Base-by-base conservation (phyloP, 2,797 vertebrate genomes). In the Acanthornis magna region DNA sequence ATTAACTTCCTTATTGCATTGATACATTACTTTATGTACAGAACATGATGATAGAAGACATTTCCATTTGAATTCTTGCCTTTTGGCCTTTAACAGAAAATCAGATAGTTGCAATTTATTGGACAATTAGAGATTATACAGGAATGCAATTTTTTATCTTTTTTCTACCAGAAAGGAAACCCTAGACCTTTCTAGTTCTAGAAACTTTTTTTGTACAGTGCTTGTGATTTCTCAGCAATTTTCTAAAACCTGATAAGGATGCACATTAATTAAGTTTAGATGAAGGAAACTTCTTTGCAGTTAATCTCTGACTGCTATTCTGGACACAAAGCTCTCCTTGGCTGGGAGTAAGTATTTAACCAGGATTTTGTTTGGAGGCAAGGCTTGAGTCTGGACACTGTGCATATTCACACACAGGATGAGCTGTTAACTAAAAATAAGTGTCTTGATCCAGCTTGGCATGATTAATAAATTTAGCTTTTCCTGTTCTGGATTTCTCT, bases 71-170 rank as follows among this genome's bases (percentile, higher is more conserved):
- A 95, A 93, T 96, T 85, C 82, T 85, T 96, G 77, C 92, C 95
- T 97, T 95, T 96, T 96, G 95, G 85, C 87, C 93, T 95, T 93
- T 95, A 95, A 91, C 71, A 85, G 95, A 95, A 96, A 96, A 93
- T 94, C 93, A 94, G 66, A 96, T 96, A 88, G 89, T 89, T 95
- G 74, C 66, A 80, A 78, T 71, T 91, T 95, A 75, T 93, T 95
- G 93, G 92, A 67, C 86, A 93, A 91, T 94, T 89, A 95, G 68
- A 78, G 67, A 82, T 88, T 67, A 54, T 71, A 79, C 38, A 92
- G 63, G 74, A 87, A 89, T 2, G 7, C 34, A 65, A 60, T n/a
- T 85, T 89, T 95, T 94, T 10, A 84, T 94, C 88, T 82, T 43
- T 65, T 81, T 74, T 47, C 58, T 89, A 65, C 48, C 43, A 91